These are phyloP conservation scores for Mechanitis mazaeus DNA, from an alignment of 2,888 invertebrate genomes.

Conservation along the genomic window DNA sequence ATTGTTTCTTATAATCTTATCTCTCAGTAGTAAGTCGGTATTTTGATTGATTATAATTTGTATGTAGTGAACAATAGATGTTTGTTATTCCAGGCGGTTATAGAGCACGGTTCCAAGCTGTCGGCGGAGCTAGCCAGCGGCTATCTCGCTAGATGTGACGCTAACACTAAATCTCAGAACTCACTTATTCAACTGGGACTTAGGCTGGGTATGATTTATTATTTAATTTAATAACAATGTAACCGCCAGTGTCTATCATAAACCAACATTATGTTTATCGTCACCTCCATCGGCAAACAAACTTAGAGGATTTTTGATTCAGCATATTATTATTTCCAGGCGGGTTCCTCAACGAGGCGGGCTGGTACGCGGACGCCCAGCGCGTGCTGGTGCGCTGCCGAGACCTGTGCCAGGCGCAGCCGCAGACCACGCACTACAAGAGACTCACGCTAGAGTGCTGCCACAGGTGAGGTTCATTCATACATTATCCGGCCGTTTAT, in stretches of 20 bases:
- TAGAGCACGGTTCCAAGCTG: slow-evolving; percentile 65
- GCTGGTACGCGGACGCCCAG: slow-evolving; percentile 89
- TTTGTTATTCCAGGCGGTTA: slow-evolving; percentile 52
- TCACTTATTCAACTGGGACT: slow-evolving; percentile 80
- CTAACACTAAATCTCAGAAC: slow-evolving; percentile 37
- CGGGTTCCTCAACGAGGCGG: slow-evolving; percentile 90
- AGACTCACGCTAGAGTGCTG: slow-evolving; percentile 88
- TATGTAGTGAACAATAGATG: background rate
- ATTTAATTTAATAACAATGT: too few species aligned
- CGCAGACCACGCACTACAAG: slow-evolving; percentile 75
- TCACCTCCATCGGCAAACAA: background rate
- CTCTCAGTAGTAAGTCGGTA: too few species aligned
- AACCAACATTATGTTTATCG: too few species aligned
- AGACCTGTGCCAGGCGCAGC: slow-evolving; percentile 76
- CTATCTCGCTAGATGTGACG: slow-evolving; percentile 52
- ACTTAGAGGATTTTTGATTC: too few species aligned
- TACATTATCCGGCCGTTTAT: too few species aligned
- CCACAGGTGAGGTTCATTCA: slow-evolving; percentile 79
- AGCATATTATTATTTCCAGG: slow-evolving; percentile 57
- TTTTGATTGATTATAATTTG: too few species aligned
- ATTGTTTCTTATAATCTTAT: too few species aligned
- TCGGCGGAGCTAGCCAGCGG: slow-evolving; percentile 53
- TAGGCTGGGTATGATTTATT: slow-evolving; percentile 60
- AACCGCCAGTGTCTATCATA: too few species aligned
- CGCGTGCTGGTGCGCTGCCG: slow-evolving; percentile 82